phyloP scores from a whole-genome alignment of 2,797 vertebrate species.

The Channallabes apus region DNA sequence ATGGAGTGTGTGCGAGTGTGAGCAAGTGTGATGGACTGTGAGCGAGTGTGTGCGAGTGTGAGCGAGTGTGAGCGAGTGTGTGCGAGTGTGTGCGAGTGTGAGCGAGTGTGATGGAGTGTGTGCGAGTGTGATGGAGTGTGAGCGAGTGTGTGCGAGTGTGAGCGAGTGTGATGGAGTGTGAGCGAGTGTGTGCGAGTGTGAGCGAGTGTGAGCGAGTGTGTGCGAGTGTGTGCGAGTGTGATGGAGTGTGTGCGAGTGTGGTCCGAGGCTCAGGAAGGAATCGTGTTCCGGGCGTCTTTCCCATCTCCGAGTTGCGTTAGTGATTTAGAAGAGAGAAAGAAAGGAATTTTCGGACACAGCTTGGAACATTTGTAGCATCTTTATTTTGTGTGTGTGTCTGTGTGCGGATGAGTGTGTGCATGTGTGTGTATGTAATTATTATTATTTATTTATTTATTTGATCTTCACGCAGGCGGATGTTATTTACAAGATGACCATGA shows the following conservation, averaged over 20 bases:
- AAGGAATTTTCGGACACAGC: not conserved
- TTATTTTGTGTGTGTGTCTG: not conserved
- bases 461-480: slow-evolving; percentile 88
- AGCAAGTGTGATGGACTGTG: too few relatives aligned
- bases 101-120: not conserved
- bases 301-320: too few relatives aligned
- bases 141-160: too few relatives aligned
- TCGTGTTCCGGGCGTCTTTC: not conserved
- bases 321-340: not conserved
- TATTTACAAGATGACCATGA: slow-evolving; percentile 98
- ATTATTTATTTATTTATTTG: not conserved
- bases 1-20: not conserved
- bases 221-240: not conserved
- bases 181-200: not conserved
- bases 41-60: not conserved
- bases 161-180: not conserved
- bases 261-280: too few relatives aligned
- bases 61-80: not conserved
- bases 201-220: not conserved
- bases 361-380: not conserved
- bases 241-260: not conserved
- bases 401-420: not conserved
- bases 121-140: not conserved
- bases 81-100: too few relatives aligned
- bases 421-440: not conserved